Conservation (phyloP, 1,140 invertebrate genomes). For the Heliconius hewitsoni region DNA sequence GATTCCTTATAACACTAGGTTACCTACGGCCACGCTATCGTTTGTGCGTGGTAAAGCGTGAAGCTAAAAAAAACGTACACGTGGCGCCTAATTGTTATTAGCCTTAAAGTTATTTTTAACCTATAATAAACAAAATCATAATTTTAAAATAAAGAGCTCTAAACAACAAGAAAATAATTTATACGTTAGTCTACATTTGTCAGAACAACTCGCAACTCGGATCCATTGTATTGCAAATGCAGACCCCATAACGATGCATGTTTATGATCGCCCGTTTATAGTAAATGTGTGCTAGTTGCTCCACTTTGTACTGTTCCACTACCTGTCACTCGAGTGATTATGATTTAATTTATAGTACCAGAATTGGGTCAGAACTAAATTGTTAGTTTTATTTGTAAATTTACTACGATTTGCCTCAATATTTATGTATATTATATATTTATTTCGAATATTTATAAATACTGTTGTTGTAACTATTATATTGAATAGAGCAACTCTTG, state of each 20-base stretch:
- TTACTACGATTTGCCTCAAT: neutral
- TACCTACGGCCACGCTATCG: no score
- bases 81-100: no score
- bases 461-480: no score
- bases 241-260: conserved; percentile 15
- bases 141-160: neutral
- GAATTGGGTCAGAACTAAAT: neutral
- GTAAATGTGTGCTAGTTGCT: conserved; percentile 5
- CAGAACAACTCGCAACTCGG: conserved; percentile 8
- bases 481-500: no score
- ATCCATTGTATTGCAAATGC: conserved; percentile 15
- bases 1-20: no score
- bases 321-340: neutral
- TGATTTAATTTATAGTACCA: neutral
- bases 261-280: conserved; percentile 8
- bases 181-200: conserved; percentile 15
- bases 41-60: no score
- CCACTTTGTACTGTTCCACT: neutral
- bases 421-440: neutral
- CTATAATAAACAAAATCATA: neutral
- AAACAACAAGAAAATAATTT: conserved; percentile 20
- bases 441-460: neutral
- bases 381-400: neutral
- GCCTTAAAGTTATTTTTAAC: no score
- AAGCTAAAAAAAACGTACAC: no score